These are phyloP conservation scores for Nibea coibor DNA, from an alignment of 2,113 vertebrate species.

Conservation along the genomic window DNA sequence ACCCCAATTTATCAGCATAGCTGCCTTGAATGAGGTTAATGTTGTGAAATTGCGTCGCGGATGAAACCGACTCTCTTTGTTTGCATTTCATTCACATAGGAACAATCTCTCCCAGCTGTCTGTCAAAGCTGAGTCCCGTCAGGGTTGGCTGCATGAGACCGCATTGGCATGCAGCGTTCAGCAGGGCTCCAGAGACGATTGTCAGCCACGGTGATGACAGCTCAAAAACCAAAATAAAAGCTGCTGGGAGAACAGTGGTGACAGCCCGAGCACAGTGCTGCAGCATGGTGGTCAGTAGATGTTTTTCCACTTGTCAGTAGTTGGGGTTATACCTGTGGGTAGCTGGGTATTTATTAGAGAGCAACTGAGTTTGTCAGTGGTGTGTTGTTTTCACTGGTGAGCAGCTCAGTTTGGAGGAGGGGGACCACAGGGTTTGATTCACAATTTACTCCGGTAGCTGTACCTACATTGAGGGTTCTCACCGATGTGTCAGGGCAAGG, in stretches of 20 bases:
- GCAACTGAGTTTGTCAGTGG: neutral
- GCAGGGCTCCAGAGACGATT: conserved; percentile 24
- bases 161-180: conserved; percentile 55
- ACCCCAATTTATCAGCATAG: neutral
- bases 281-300: neutral
- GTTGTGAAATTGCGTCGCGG: conserved; percentile 13
- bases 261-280: neutral
- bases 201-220: conserved; percentile 42
- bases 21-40: conserved; percentile 24
- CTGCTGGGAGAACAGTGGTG: conserved; percentile 2
- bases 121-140: conserved; percentile 31
- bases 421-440: too few species aligned
- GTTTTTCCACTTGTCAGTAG: neutral
- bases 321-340: too few species aligned
- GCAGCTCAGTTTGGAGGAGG: too few species aligned
- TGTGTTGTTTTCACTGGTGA: too few species aligned
- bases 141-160: conserved; percentile 41
- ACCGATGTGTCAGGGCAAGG: too few species aligned
- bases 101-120: conserved; percentile 19
- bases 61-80: conserved; percentile 11
- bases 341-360: neutral
- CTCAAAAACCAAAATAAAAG: conserved; percentile 22
- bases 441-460: too few species aligned
- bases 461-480: too few species aligned
- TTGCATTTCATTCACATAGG: conserved; percentile 31